A percentile compares a stretch with the other conserved stretches of the same genome.
phyloP scores from a whole-genome alignment of 2,797 vertebrate species.

The Iguana delicatissima region DNA sequence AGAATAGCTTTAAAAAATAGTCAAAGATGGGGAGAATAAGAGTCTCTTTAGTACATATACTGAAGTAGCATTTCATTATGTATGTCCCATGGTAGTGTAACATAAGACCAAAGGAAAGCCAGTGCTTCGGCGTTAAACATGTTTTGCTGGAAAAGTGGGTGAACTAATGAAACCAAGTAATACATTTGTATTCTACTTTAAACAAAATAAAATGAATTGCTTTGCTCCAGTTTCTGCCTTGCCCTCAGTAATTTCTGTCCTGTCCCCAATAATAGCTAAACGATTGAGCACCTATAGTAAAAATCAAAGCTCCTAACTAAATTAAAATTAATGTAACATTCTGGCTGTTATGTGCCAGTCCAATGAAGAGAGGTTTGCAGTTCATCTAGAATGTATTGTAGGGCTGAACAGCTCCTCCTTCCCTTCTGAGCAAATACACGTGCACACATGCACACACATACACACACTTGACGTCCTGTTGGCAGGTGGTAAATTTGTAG shows the following conservation, averaged over 20 bases:
- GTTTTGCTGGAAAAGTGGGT: not conserved
- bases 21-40: not conserved
- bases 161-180: not conserved
- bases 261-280: not conserved
- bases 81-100: not conserved
- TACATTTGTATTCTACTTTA: not conserved
- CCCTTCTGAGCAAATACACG: not conserved
- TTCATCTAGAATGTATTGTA: not conserved
- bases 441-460: not conserved
- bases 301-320: not conserved
- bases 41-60: not conserved
- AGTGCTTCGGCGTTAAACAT: too few relatives aligned
- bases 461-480: not conserved
- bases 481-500: not conserved
- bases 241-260: not conserved
- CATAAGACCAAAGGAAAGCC: not conserved
- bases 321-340: not conserved
- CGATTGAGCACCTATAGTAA: not conserved
- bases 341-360: not conserved
- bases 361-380: not conserved
- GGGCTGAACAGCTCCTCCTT: too few relatives aligned
- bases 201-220: not conserved
- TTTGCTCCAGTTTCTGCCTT: not conserved
- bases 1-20: constrained; percentile 9
- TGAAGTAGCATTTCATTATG: constrained; percentile 3